Evolutionary conservation across 2,888 invertebrate genomes (phyloP).

Genomic region (Dasysyrphus tricinctus): DNA sequence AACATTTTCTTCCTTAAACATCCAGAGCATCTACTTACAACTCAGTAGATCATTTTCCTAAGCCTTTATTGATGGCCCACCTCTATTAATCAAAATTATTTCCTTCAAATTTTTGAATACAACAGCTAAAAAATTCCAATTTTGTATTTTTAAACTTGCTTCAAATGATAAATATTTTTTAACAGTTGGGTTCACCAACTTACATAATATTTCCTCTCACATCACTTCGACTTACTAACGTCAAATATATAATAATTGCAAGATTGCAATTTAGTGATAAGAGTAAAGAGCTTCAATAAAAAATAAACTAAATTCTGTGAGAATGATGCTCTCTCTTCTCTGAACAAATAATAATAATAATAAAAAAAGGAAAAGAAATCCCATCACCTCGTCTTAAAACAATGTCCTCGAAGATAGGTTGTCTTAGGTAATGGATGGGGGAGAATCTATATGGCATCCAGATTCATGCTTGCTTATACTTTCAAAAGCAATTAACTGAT

Average conservation of each 20-base stretch:
- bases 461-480: constrained; percentile 36
- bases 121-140: constrained; percentile 20
- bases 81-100: constrained; percentile 25
- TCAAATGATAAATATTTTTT: not conserved
- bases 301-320: constrained; percentile 43
- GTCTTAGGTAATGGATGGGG: not conserved
- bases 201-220: constrained; percentile 7
- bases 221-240: not conserved
- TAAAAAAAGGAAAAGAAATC: constrained; percentile 18
- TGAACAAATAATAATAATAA: constrained; percentile 47
- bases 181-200: not conserved
- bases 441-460: not conserved
- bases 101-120: constrained; percentile 7
- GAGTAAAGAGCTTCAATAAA: constrained; percentile 47
- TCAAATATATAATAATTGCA: constrained; percentile 52
- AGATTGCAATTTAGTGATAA: constrained; percentile 73
- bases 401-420: constrained; percentile 12
- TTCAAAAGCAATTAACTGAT: constrained; percentile 74
- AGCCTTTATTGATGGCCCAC: not conserved
- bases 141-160: not conserved
- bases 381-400: constrained; percentile 29
- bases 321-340: constrained; percentile 12
- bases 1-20: too few species aligned
- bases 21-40: too few species aligned
- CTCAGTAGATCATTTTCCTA: too few species aligned